Percentiles rank a stretch among this genome's conserved stretches.
phyloP scores from a whole-genome alignment of 2,113 vertebrate species.

The Oxyura jamaicensis region DNA sequence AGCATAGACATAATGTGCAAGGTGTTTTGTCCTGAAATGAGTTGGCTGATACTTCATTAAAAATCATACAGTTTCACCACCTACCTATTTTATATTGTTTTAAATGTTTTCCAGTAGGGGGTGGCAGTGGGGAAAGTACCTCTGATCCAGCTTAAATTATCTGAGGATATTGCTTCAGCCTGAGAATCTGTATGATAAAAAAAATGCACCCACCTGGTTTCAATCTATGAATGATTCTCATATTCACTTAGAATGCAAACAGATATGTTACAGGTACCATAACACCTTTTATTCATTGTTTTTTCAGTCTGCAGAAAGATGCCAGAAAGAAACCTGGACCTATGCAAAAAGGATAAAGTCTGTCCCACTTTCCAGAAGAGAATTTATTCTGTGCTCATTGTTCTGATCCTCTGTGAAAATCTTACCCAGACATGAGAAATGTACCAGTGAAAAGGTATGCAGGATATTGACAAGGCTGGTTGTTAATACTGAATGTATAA shows the following conservation, averaged over 20 bases:
- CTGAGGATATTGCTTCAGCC: background rate
- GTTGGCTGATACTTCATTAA: background rate
- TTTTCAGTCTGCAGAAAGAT: background rate
- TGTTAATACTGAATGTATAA: background rate
- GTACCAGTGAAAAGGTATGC: background rate
- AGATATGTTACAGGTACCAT: background rate
- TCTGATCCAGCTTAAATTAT: background rate
- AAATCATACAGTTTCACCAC: background rate
- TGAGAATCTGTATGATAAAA: background rate
- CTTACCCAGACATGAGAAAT: background rate
- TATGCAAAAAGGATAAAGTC: background rate
- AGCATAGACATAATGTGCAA: fast-evolving
- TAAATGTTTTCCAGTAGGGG: background rate
- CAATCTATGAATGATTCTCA: background rate
- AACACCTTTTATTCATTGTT: background rate
- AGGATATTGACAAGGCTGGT: background rate
- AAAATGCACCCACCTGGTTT: background rate
- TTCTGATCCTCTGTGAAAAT: background rate
- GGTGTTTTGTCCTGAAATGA: background rate
- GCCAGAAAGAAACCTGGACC: background rate
- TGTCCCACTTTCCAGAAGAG: background rate
- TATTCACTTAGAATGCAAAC: background rate
- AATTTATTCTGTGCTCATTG: background rate
- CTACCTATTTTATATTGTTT: background rate
- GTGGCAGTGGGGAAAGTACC: background rate